Evolutionary conservation across 2,797 vertebrate genomes (phyloP).

Genomic region (Carcharodon carcharias): DNA sequence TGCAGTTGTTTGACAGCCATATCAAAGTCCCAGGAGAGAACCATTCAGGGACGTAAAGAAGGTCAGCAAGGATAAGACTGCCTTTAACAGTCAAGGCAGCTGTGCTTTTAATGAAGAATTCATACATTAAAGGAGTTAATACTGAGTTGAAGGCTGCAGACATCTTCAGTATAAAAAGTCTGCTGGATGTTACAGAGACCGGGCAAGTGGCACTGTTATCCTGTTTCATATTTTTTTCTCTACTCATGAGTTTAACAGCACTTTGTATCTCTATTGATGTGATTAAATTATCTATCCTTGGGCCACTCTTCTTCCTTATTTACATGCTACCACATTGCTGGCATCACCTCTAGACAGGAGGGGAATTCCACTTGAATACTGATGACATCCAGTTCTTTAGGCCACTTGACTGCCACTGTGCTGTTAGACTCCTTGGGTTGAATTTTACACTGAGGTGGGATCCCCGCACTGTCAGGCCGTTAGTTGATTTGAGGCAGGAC

Average conservation of each 20-base stretch:
- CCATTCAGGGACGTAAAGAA: background rate
- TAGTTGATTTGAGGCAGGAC: no score
- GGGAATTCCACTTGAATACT: no score
- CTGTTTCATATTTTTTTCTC: background rate
- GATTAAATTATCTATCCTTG: background rate
- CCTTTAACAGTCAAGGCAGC: background rate
- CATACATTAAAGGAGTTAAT: background rate
- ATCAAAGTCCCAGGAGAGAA: background rate
- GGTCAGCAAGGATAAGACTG: background rate
- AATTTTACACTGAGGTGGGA: no score
- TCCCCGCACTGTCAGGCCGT: no score
- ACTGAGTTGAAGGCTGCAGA: background rate
- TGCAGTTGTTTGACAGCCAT: background rate
- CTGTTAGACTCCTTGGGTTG: no score
- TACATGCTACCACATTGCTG: no score
- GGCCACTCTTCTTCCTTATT: no score
- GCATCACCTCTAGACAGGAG: no score
- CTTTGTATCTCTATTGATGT: background rate
- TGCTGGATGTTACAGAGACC: background rate
- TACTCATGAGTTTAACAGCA: background rate
- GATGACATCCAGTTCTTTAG: no score
- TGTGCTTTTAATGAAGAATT: background rate
- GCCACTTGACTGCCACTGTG: no score
- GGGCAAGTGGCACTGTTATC: background rate
- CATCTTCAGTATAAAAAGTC: background rate